A percentile compares a stretch with the other conserved stretches of the same genome.
Conservation (phyloP, 1,140 invertebrate species). For the Meteorus sp. region DNA sequence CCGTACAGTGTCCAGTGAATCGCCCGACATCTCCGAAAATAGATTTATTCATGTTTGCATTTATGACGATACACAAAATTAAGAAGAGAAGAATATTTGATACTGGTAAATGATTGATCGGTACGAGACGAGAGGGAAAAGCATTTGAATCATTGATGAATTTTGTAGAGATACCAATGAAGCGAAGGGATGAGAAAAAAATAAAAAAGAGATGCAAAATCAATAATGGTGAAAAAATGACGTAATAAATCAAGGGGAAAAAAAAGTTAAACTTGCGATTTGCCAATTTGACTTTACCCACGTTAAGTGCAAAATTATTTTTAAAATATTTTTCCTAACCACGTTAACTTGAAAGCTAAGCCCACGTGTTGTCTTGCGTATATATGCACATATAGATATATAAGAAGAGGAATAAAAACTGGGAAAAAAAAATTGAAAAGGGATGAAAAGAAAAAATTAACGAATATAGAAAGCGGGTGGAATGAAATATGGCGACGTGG, state of each 20-base stretch:
- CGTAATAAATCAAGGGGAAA: not conserved
- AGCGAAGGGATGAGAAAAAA: slow-evolving; percentile 4
- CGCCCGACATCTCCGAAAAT: too few species aligned
- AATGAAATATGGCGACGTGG: not conserved
- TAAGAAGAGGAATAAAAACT: too few species aligned
- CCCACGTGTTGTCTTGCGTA: too few species aligned
- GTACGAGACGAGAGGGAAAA: slow-evolving; percentile 1
- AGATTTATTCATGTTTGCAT: too few species aligned
- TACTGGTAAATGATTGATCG: slow-evolving; percentile 26
- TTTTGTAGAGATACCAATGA: slow-evolving; percentile 39
- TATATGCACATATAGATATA: too few species aligned
- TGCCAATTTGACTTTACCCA: slow-evolving; percentile 6
- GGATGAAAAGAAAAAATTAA: not conserved
- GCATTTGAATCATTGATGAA: slow-evolving; percentile 5
- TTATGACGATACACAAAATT: too few species aligned
- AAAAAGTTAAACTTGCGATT: too few species aligned
- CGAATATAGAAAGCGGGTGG: slow-evolving; percentile 1
- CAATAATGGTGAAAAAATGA: too few species aligned
- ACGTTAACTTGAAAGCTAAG: slow-evolving; percentile 54
- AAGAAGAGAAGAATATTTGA: too few species aligned
- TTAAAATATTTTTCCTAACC: slow-evolving; percentile 59
- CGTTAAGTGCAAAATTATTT: slow-evolving; percentile 57
- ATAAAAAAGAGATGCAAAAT: not conserved
- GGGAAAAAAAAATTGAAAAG: slow-evolving; percentile 8
- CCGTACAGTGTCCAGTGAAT: too few species aligned